phyloP scores from a whole-genome alignment of 2,888 invertebrate genomes.

The Drosophila siamana region DNA sequence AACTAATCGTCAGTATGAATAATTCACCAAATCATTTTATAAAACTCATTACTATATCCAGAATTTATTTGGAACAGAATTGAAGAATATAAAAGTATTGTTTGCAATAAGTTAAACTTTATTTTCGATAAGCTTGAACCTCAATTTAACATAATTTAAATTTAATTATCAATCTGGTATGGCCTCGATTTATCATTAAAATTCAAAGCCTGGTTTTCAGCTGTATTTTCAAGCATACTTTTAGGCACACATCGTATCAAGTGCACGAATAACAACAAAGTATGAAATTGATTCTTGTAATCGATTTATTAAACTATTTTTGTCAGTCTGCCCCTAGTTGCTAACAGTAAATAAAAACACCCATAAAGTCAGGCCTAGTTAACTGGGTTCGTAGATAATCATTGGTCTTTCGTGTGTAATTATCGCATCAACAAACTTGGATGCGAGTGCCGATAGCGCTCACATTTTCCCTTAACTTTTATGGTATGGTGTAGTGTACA shows the following conservation, averaged over 20 bases:
- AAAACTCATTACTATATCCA: not conserved
- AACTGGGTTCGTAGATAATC: not conserved
- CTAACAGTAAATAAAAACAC: not conserved
- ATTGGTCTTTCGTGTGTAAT: slow-evolving; percentile 11
- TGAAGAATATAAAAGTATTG: not conserved
- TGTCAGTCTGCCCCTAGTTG: not conserved
- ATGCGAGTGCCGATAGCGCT: slow-evolving; percentile 32
- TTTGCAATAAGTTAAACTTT: no score
- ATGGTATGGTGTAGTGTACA: not conserved
- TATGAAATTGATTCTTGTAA: not conserved
- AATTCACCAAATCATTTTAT: no score
- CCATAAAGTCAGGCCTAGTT: slow-evolving; percentile 2
- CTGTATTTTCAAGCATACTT: not conserved
- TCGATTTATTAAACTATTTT: slow-evolving; percentile 1
- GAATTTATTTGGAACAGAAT: not conserved
- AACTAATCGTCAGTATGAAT: slow-evolving; percentile 6
- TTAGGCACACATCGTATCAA: not conserved
- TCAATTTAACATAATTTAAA: not conserved
- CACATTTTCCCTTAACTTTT: slow-evolving; percentile 21
- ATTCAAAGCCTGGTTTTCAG: not conserved
- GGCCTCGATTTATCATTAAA: no score
- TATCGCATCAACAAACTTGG: slow-evolving; percentile 1
- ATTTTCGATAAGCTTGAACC: no score
- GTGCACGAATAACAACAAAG: not conserved
- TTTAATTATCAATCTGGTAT: no score